These are phyloP conservation scores for Dinomys branickii DNA, from an alignment of 2,113 vertebrate species.

Conservation along the genomic window DNA sequence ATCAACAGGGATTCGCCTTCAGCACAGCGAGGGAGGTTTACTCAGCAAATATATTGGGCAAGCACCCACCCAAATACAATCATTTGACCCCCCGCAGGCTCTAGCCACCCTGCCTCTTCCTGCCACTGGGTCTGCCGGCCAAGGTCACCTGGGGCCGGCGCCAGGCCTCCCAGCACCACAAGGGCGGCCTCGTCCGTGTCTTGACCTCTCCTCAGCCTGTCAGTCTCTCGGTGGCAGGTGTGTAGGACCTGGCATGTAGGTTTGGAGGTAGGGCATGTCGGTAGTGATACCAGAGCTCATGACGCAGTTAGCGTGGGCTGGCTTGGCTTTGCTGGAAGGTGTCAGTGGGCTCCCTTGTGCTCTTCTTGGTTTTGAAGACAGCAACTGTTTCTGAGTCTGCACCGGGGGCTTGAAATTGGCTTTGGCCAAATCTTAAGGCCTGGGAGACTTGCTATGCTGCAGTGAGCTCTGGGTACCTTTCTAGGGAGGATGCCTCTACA, in stretches of 20 bases:
- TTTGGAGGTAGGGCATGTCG: background rate
- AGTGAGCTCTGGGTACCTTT: background rate
- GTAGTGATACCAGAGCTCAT: accelerated
- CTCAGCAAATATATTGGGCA: conserved; percentile 85
- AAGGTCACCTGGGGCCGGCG: background rate
- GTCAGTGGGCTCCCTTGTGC: accelerated
- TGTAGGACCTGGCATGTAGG: background rate
- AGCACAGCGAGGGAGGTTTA: conserved; percentile 87
- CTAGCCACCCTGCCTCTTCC: conserved; percentile 67
- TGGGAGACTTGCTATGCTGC: background rate
- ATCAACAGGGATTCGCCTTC: conserved; percentile 90
- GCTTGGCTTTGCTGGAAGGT: background rate
- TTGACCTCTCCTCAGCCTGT: background rate
- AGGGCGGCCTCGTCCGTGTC: background rate
- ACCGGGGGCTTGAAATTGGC: background rate
- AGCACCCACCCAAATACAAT: conserved; percentile 87
- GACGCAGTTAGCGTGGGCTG: background rate
- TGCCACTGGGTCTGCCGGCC: background rate
- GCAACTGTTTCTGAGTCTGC: background rate
- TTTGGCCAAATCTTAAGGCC: background rate
- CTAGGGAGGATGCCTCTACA: background rate
- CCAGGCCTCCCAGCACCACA: background rate
- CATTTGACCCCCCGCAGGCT: conserved; percentile 82
- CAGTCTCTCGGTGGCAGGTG: background rate
- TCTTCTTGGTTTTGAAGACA: background rate